Evolutionary conservation across 2,797 vertebrate genomes (phyloP).

Genomic region (Epinephelus coioides): DNA sequence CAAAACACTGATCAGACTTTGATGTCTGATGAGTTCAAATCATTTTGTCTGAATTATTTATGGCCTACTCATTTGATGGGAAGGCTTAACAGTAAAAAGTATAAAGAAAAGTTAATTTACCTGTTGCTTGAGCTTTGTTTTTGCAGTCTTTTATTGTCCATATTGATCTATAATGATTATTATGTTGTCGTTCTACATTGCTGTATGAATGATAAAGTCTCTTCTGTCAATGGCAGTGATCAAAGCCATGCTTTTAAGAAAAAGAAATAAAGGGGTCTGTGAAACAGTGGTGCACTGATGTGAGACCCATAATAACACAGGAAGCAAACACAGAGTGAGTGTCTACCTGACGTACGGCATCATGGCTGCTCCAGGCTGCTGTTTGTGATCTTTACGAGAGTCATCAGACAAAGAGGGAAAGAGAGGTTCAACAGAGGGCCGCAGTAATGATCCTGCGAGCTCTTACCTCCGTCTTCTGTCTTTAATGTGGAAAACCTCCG

Average conservation of each 20-base stretch:
- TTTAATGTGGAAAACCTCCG: conserved; percentile 70
- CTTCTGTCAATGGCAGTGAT: too few relatives aligned
- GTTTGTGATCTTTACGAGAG: conserved; percentile 53
- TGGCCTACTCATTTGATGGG: too few relatives aligned
- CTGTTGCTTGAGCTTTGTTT: too few relatives aligned
- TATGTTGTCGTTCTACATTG: too few relatives aligned
- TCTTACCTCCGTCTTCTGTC: conserved; percentile 47
- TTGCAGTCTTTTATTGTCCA: too few relatives aligned
- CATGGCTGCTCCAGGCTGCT: conserved; percentile 37
- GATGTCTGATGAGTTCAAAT: too few relatives aligned
- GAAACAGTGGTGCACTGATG: conserved; percentile 1
- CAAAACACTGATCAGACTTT: too few relatives aligned
- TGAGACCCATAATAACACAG: conserved; percentile 5
- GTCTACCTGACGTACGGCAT: conserved; percentile 40
- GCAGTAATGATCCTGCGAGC: conserved; percentile 57
- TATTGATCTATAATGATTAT: too few relatives aligned
- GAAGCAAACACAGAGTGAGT: conserved; percentile 15
- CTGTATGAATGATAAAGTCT: too few relatives aligned
- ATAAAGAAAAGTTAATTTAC: too few relatives aligned
- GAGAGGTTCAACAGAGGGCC: conserved; percentile 30
- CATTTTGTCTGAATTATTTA: too few relatives aligned
- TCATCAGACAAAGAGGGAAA: conserved; percentile 35
- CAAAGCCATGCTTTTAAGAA: background rate
- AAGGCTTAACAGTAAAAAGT: too few relatives aligned
- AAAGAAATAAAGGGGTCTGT: background rate